Evolutionary conservation across 1,140 invertebrate species (phyloP).

Genomic region (Vanessa atalanta): DNA sequence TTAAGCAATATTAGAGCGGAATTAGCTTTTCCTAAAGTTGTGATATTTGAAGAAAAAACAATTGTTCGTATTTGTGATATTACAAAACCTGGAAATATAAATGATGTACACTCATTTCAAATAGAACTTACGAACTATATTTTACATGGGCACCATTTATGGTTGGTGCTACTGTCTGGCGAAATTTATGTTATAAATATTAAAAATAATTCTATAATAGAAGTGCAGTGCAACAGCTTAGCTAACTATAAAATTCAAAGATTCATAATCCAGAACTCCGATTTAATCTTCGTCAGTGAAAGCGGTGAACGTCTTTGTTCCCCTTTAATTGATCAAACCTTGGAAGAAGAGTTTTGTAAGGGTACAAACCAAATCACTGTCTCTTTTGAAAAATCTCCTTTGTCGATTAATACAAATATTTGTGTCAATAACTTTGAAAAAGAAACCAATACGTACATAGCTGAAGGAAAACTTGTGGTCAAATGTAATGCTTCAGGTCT

Average conservation of each 20-base stretch:
- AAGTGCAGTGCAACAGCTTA: conserved; percentile 51
- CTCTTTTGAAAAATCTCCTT: conserved; percentile 50
- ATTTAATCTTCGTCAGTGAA: conserved; percentile 62
- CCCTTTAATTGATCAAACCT: conserved; percentile 43
- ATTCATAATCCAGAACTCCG: conserved; percentile 41
- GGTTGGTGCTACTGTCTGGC: conserved; percentile 58
- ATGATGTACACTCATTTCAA: conserved; percentile 39
- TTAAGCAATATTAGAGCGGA: conserved; percentile 40
- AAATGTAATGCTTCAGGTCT: conserved; percentile 59
- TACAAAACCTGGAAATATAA: conserved; percentile 21
- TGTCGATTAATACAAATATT: conserved; percentile 27
- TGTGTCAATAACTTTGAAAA: conserved; percentile 33
- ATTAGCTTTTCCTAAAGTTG: conserved; percentile 57
- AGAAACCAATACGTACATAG: conserved; percentile 45
- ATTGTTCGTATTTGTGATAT: conserved; percentile 43
- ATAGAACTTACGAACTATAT: conserved; percentile 50
- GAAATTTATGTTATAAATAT: conserved; percentile 55
- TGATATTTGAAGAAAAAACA: conserved; percentile 55
- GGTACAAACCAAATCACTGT: conserved; percentile 41
- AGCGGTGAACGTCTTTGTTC: conserved; percentile 57
- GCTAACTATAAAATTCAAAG: conserved; percentile 54
- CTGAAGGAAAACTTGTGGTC: conserved; percentile 47
- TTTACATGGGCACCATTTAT: conserved; percentile 54
- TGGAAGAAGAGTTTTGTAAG: conserved; percentile 46
- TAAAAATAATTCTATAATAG: conserved; percentile 38